phyloP scores from a whole-genome alignment of 2,888 invertebrate genomes.

The Tipula confusa region DNA sequence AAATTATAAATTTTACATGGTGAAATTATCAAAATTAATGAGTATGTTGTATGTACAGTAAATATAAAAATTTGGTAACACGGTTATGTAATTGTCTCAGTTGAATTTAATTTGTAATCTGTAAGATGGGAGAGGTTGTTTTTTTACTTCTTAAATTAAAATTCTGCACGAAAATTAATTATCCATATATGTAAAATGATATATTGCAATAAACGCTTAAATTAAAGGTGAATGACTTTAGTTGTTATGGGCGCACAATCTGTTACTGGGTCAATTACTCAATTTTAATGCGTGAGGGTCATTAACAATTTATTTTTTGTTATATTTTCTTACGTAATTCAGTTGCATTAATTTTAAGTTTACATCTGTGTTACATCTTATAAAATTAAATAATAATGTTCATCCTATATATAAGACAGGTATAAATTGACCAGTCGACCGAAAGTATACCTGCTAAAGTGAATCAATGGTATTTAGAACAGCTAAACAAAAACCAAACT shows the following conservation, averaged over 20 bases:
- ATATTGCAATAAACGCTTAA: neutral
- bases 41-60: neutral
- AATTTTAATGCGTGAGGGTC: neutral
- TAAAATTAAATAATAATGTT: no score
- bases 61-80: neutral
- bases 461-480: no score
- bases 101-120: neutral
- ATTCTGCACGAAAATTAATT: neutral
- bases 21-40: neutral
- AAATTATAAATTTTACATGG: slow-evolving; percentile 5
- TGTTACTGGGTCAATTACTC: neutral
- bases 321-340: neutral
- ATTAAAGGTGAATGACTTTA: neutral
- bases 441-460: no score
- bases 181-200: neutral
- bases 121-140: neutral
- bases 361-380: no score
- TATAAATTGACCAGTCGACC: no score
- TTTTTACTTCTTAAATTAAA: no score
- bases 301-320: neutral
- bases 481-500: no score
- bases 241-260: neutral
- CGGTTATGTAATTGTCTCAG: neutral
- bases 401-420: no score
- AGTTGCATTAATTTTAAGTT: neutral